phyloP scores from a whole-genome alignment of 2,888 invertebrate species.

The Xanthia togata region DNA sequence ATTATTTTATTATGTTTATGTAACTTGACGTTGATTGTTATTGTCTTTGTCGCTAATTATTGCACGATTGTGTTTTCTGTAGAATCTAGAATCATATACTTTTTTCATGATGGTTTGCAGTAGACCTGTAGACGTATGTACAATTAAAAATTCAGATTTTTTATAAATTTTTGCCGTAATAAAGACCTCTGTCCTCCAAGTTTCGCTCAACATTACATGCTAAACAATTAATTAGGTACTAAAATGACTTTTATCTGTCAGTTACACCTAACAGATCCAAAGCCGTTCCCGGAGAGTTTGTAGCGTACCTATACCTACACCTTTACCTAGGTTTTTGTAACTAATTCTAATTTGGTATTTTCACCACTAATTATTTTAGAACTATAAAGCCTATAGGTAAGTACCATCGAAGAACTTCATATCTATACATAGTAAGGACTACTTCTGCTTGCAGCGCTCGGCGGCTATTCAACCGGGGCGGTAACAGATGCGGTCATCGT shows the following conservation, averaged over 20 bases:
- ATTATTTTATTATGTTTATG: constrained; percentile 25
- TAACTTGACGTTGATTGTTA: constrained; percentile 17
- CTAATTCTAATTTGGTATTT: neutral
- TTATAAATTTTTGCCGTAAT: neutral
- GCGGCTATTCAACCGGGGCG: too few relatives aligned
- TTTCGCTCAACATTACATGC: neutral
- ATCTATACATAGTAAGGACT: too few relatives aligned
- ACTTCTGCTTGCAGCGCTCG: too few relatives aligned
- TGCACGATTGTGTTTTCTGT: constrained; percentile 14
- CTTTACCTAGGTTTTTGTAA: neutral
- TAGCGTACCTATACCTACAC: neutral
- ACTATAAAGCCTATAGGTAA: neutral
- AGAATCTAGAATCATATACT: neutral
- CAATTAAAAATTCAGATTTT: neutral
- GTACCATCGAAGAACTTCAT: too few relatives aligned
- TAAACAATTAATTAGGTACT: too few relatives aligned
- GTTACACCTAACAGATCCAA: too few relatives aligned
- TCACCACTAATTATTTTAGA: neutral
- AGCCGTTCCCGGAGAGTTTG: neutral
- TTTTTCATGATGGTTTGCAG: neutral
- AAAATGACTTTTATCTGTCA: neutral
- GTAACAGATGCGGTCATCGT: too few relatives aligned
- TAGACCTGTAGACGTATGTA: neutral
- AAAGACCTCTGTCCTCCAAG: neutral
- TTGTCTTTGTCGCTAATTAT: constrained; percentile 16